A percentile compares a stretch with the other conserved stretches of the same genome.
phyloP scores from a whole-genome alignment of 2,113 vertebrate genomes.

The Lutjanus erythropterus region DNA sequence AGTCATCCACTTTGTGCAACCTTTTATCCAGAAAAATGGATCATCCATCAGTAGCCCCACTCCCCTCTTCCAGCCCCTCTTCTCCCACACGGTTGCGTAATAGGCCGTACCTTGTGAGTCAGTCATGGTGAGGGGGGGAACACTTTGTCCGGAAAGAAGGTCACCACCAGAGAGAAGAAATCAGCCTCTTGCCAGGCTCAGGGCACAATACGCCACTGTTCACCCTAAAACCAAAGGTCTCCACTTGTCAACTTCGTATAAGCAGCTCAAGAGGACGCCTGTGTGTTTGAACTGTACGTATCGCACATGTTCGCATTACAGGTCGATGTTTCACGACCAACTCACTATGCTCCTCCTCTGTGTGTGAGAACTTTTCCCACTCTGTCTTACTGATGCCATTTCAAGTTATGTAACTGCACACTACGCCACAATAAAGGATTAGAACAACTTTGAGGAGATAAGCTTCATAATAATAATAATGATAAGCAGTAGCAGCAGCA shows the following conservation, averaged over 20 bases:
- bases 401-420: slow-evolving; percentile 78
- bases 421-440: slow-evolving; percentile 79
- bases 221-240: slow-evolving; percentile 49
- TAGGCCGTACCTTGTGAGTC: slow-evolving; percentile 77
- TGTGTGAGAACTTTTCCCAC: slow-evolving; percentile 69
- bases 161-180: slow-evolving; percentile 74
- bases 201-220: slow-evolving; percentile 72
- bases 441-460: slow-evolving; percentile 70
- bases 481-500: slow-evolving; percentile 36
- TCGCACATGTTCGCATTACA: slow-evolving; percentile 50
- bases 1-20: slow-evolving; percentile 72
- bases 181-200: slow-evolving; percentile 57
- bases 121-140: slow-evolving; percentile 60
- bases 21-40: slow-evolving; percentile 76
- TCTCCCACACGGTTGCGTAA: slow-evolving; percentile 72
- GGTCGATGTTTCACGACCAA: slow-evolving; percentile 7
- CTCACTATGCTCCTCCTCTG: slow-evolving; percentile 41
- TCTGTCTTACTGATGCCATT: slow-evolving; percentile 66
- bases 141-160: slow-evolving; percentile 75
- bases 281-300: slow-evolving; percentile 46
- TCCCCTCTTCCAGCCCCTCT: slow-evolving; percentile 54
- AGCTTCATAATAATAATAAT: slow-evolving; percentile 66
- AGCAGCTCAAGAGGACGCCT: slow-evolving; percentile 47
- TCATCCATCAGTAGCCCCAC: slow-evolving; percentile 60
- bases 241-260: slow-evolving; percentile 28